These are phyloP conservation scores for Halocynthia roretzi DNA, from an alignment of 23 tunicate species.

Conservation along the genomic window DNA sequence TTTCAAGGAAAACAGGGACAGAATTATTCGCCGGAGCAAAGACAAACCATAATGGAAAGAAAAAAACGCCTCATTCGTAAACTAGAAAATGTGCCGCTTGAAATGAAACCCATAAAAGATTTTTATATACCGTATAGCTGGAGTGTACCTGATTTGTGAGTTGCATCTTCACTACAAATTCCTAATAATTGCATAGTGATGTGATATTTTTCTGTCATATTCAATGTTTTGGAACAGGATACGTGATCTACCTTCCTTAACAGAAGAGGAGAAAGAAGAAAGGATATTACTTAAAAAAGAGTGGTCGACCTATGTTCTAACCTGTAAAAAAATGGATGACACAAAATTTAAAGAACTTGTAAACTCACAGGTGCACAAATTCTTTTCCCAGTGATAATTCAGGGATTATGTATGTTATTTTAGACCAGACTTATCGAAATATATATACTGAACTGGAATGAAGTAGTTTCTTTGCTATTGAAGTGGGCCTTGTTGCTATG, in stretches of 20 bases:
- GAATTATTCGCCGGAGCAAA: slow-evolving; percentile 17
- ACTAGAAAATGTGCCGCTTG: slow-evolving; percentile 34
- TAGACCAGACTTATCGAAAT: background rate
- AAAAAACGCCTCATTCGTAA: slow-evolving; percentile 39
- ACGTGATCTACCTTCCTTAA: background rate
- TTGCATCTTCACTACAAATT: no score
- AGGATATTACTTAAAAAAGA: slow-evolving; percentile 56
- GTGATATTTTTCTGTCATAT: no score
- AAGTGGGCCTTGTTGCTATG: no score
- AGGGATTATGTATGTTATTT: background rate
- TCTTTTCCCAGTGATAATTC: background rate
- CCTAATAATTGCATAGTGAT: no score
- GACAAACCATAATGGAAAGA: slow-evolving; percentile 33
- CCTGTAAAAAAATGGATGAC: slow-evolving; percentile 11
- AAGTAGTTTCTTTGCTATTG: background rate
- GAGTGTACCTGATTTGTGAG: background rate
- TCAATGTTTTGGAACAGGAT: background rate
- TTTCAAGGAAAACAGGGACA: slow-evolving; percentile 29
- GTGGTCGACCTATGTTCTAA: slow-evolving; percentile 30
- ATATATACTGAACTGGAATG: background rate
- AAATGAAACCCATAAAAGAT: slow-evolving; percentile 48
- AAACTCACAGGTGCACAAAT: slow-evolving; percentile 20
- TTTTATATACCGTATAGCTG: slow-evolving; percentile 41
- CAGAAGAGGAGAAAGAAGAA: slow-evolving; percentile 28
- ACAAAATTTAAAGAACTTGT: background rate